phyloP scores from a whole-genome alignment of 2,797 vertebrate genomes.

The Sciaenops ocellatus region DNA sequence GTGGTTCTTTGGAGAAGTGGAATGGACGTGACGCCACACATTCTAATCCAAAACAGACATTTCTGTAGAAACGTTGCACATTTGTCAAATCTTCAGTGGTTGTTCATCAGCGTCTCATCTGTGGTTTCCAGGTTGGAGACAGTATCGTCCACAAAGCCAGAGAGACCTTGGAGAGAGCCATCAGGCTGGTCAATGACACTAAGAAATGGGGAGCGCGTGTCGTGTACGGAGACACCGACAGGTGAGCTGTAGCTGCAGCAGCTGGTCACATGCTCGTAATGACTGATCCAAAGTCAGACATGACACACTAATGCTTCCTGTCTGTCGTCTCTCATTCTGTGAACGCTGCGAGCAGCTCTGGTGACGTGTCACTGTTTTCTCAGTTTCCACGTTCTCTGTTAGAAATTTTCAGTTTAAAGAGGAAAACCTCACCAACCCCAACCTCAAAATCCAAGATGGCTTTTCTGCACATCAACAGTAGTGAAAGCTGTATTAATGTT shows the following conservation, averaged over 20 bases:
- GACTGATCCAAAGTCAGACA: not conserved
- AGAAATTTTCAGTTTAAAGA: too few species aligned
- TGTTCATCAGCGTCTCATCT: not conserved
- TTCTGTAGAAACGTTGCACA: not conserved
- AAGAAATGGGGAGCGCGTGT: conserved; percentile 97
- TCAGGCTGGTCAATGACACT: conserved; percentile 96
- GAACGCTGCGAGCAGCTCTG: not conserved
- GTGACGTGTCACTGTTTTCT: not conserved
- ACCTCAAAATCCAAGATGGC: too few species aligned
- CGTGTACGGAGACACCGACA: conserved; percentile 97
- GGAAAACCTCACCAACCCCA: too few species aligned
- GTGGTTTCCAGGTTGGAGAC: conserved; percentile 90
- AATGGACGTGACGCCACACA: not conserved
- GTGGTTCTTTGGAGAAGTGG: not conserved
- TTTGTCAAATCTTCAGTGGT: not conserved
- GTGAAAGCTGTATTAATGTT: too few species aligned
- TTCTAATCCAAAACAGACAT: not conserved
- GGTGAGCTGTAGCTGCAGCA: conserved; percentile 42
- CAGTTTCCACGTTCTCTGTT: too few species aligned
- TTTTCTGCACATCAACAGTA: too few species aligned
- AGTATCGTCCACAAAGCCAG: conserved; percentile 98
- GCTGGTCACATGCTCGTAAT: not conserved
- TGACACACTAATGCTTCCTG: too few species aligned
- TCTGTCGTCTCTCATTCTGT: not conserved
- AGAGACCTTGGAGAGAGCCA: conserved; percentile 97